These are phyloP conservation scores for Bos javanicus DNA, from an alignment of 2,113 vertebrate genomes.

Conservation along the genomic window DNA sequence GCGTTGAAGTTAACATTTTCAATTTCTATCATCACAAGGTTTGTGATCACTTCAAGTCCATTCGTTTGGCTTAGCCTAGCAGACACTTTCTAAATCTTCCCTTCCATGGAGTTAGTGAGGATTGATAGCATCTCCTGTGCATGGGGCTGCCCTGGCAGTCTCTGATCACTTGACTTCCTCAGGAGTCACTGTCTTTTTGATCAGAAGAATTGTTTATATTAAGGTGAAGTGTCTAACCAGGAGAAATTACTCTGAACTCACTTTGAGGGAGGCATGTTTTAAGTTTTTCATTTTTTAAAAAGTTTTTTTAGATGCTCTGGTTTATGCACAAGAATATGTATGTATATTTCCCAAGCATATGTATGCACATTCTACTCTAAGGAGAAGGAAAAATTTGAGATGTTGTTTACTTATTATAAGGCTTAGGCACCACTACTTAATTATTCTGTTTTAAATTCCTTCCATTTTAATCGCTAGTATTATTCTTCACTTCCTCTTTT, in stretches of 20 bases:
- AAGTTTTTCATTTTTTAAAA: neutral
- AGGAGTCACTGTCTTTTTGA: neutral
- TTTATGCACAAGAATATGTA: neutral
- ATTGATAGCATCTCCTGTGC: neutral
- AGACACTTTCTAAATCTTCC: neutral
- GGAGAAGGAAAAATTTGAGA: neutral
- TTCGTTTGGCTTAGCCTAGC: neutral
- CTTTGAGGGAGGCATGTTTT: neutral
- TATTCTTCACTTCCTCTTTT: neutral
- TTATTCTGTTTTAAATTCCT: neutral
- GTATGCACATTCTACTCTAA: neutral
- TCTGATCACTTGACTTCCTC: neutral
- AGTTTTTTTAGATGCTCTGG: neutral
- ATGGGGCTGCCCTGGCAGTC: neutral
- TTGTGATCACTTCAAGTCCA: neutral
- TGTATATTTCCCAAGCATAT: neutral
- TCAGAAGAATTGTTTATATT: neutral
- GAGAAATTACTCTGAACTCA: neutral
- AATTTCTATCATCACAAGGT: neutral
- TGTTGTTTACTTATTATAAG: neutral
- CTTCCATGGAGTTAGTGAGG: neutral
- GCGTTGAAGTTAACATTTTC: constrained; percentile 14
- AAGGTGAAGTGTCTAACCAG: neutral
- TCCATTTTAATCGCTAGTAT: neutral
- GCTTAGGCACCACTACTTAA: neutral